Percentiles rank a stretch among this genome's conserved stretches.
phyloP scores from a whole-genome alignment of 2,888 invertebrate species.

The Bimastos eiseni region DNA sequence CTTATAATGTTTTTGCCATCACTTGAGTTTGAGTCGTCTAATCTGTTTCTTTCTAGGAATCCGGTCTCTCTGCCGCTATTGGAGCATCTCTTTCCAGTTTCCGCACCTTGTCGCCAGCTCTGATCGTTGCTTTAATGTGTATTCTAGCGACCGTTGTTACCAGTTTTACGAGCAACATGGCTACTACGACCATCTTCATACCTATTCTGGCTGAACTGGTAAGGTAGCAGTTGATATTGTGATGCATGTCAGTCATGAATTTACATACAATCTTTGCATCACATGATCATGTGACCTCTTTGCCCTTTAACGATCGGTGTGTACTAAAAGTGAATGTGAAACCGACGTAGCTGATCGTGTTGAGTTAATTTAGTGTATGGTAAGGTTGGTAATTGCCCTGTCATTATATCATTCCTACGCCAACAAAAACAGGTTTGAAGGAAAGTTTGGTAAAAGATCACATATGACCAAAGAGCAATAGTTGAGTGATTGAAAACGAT shows the following conservation, averaged over 20 bases:
- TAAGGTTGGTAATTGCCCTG: background rate
- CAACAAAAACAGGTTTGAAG: too few relatives aligned
- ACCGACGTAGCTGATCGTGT: too few relatives aligned
- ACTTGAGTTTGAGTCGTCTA: background rate
- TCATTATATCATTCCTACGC: background rate
- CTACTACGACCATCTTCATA: conserved; percentile 58
- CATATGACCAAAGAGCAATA: too few relatives aligned
- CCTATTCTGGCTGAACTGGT: conserved; percentile 56
- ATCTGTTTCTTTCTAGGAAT: conserved; percentile 46
- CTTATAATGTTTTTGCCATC: background rate
- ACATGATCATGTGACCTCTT: too few relatives aligned
- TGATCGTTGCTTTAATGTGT: conserved; percentile 51
- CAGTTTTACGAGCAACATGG: conserved; percentile 58
- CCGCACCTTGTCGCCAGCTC: conserved; percentile 50
- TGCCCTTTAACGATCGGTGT: too few relatives aligned
- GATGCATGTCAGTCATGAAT: background rate
- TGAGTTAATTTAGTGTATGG: background rate
- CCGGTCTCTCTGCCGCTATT: conserved; percentile 54
- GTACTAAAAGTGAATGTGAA: too few relatives aligned
- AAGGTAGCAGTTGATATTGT: background rate
- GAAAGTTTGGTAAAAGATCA: too few relatives aligned
- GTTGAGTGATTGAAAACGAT: too few relatives aligned
- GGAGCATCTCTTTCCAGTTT: conserved; percentile 51
- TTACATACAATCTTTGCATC: background rate
- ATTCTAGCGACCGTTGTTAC: conserved; percentile 54